A percentile compares a stretch with the other conserved stretches of the same genome.
phyloP scores from a whole-genome alignment of 2,797 vertebrate genomes.

The Hemibagrus guttatus region DNA sequence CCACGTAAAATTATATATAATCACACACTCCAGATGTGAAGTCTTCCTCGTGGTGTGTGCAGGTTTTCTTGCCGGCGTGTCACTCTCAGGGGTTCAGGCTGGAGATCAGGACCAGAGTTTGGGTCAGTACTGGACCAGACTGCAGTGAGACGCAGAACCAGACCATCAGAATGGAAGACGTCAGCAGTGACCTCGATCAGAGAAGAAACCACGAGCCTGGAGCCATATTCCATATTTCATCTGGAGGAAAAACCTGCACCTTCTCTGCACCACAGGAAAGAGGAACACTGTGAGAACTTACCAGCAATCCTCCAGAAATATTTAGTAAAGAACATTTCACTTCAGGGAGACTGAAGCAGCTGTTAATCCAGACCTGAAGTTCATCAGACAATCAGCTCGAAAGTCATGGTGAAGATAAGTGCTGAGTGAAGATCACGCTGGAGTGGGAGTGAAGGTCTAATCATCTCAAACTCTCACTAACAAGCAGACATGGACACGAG shows the following conservation, averaged over 20 bases:
- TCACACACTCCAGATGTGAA: background rate
- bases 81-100: constrained; percentile 80
- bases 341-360: constrained; percentile 19
- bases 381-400: constrained; percentile 26
- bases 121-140: constrained; percentile 83
- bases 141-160: constrained; percentile 61
- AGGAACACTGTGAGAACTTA: background rate
- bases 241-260: background rate
- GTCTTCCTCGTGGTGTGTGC: constrained; percentile 59
- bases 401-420: background rate
- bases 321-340: background rate
- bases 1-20: background rate
- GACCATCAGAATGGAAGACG: constrained; percentile 53
- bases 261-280: background rate
- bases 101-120: constrained; percentile 81
- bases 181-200: constrained; percentile 61
- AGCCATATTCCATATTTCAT: constrained; percentile 15
- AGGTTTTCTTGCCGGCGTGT: constrained; percentile 82
- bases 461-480: background rate
- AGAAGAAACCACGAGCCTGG: constrained; percentile 53
- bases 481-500: background rate
- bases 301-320: background rate
- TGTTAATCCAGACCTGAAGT: background rate
- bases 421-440: background rate
- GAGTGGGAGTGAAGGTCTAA: too few species aligned